These are phyloP conservation scores for Epizoanthus fatuus DNA, from an alignment of 92 coral and sea anemone species.

Conservation along the genomic window DNA sequence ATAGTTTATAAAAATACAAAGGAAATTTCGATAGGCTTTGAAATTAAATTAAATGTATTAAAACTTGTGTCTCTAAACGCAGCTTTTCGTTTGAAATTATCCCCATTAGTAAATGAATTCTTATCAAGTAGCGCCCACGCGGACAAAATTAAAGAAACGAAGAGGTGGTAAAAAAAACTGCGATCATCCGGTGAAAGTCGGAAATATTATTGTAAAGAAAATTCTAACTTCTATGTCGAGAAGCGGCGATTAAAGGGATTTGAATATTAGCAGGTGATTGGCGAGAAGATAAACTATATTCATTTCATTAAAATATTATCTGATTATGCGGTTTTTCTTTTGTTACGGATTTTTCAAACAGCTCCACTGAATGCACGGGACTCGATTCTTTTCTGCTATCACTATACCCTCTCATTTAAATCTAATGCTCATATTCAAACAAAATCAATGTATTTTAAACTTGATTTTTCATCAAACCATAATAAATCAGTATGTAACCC, in stretches of 20 bases:
- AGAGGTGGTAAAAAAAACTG: not conserved
- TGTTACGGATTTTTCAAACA: not conserved
- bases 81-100: conserved; percentile 13
- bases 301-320: not conserved
- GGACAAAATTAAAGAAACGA: not conserved
- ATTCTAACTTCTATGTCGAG: not conserved
- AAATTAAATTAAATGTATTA: conserved; percentile 17
- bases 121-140: conserved; percentile 20
- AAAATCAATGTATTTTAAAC: too few species aligned
- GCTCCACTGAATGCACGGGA: not conserved
- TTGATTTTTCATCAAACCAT: too few species aligned
- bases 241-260: not conserved
- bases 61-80: conserved; percentile 11
- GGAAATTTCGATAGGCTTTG: not conserved
- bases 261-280: not conserved
- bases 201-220: not conserved
- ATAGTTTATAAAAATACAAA: not conserved
- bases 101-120: not conserved
- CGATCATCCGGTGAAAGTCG: not conserved
- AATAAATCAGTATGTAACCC: too few species aligned
- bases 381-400: not conserved
- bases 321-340: not conserved
- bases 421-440: too few species aligned
- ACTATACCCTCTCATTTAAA: too few species aligned
- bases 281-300: not conserved